phyloP scores from a whole-genome alignment of 2,797 vertebrate genomes.

The Cyprinella venusta region DNA sequence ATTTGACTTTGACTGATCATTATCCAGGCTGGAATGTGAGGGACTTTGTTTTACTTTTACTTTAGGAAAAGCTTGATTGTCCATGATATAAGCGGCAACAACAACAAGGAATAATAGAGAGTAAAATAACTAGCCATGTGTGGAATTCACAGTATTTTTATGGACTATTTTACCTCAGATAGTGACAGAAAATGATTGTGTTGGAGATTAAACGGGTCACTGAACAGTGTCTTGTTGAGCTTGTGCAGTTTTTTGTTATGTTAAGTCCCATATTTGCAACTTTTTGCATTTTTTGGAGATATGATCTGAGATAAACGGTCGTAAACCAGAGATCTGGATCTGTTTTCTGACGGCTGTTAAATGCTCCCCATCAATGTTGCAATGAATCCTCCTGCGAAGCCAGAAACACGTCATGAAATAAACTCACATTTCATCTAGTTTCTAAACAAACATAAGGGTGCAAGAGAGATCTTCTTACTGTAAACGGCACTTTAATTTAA shows the following conservation, averaged over 20 bases:
- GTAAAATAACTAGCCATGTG: neutral
- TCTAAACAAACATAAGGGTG: neutral
- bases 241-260: neutral
- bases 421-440: neutral
- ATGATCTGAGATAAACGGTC: neutral
- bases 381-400: neutral
- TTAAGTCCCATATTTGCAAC: neutral
- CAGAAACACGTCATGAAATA: neutral
- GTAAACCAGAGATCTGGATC: neutral
- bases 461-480: neutral
- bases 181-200: neutral
- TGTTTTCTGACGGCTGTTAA: neutral
- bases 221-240: neutral
- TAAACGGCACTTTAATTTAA: too few species aligned
- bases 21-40: neutral
- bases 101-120: too few species aligned
- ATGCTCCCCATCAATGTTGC: rapidly evolving
- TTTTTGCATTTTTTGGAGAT: neutral
- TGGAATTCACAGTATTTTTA: neutral
- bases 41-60: neutral
- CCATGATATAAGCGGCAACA: neutral
- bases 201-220: neutral
- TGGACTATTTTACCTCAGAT: neutral
- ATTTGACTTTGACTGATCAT: neutral
- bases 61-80: neutral